Conservation (phyloP, 2,888 invertebrate genomes). For the Harmothoe impar region DNA sequence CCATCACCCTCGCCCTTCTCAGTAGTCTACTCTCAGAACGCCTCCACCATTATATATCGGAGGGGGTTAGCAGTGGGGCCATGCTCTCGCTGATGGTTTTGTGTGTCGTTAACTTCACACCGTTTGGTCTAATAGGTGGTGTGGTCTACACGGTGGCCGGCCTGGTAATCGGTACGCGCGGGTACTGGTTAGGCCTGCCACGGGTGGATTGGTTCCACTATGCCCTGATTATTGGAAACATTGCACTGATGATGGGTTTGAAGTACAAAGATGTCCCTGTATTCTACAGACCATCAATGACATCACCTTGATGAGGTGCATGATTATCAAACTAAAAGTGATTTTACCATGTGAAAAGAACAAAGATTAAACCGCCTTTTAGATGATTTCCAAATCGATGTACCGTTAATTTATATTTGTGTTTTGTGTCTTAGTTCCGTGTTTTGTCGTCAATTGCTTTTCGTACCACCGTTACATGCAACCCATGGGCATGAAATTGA, state of each 20-base stretch:
- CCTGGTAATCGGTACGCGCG: slow-evolving; percentile 75
- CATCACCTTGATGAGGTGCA: neutral
- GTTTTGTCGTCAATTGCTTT: no score
- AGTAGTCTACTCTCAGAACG: slow-evolving; percentile 69
- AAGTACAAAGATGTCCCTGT: slow-evolving; percentile 33
- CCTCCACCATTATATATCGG: slow-evolving; percentile 72
- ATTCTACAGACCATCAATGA: slow-evolving; percentile 49
- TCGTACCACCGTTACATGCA: no score
- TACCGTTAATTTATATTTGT: no score
- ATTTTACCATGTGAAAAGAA: no score
- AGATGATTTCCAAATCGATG: no score
- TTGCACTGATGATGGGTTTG: slow-evolving; percentile 71
- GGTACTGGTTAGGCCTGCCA: slow-evolving; percentile 72
- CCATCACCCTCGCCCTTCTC: slow-evolving; percentile 71
- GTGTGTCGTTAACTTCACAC: slow-evolving; percentile 72
- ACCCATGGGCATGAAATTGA: no score
- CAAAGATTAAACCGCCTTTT: no score
- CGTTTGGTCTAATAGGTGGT: slow-evolving; percentile 73
- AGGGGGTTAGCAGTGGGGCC: slow-evolving; percentile 77
- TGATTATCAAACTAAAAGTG: no score
- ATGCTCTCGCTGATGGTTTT: slow-evolving; percentile 76
- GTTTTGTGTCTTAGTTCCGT: no score
- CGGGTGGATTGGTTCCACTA: slow-evolving; percentile 79
- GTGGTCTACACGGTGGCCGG: slow-evolving; percentile 75
- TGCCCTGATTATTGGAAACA: slow-evolving; percentile 75